A percentile compares a stretch with the other conserved stretches of the same genome.
These are phyloP conservation scores for Calosoma granatense DNA, from an alignment of 1,140 invertebrate genomes.

Conservation along the genomic window DNA sequence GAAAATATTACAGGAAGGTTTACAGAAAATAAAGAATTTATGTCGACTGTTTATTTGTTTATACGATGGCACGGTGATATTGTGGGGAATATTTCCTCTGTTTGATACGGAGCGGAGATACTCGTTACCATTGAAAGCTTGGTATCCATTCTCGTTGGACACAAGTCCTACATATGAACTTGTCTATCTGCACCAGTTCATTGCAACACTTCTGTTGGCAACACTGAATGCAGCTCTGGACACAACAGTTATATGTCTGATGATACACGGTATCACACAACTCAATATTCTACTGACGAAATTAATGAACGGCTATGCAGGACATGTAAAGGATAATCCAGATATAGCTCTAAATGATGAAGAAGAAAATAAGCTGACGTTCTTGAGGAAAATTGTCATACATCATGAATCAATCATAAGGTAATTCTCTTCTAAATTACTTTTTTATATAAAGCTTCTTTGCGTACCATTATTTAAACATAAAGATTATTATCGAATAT, in stretches of 20 bases:
- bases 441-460: too few species aligned
- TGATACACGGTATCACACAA: constrained; percentile 18
- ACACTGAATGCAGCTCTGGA: constrained; percentile 16
- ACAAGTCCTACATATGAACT: constrained; percentile 18
- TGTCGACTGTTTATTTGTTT: constrained; percentile 13
- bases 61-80: constrained; percentile 9
- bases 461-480: too few species aligned
- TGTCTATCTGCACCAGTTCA: constrained; percentile 20
- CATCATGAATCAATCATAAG: not conserved
- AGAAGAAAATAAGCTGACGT: not conserved
- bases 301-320: constrained; percentile 9
- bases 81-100: constrained; percentile 21
- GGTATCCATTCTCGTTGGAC: constrained; percentile 24
- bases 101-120: constrained; percentile 15
- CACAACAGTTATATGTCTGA: constrained; percentile 16
- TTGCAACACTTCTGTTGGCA: constrained; percentile 15
- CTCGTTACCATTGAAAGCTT: constrained; percentile 21
- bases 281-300: constrained; percentile 19
- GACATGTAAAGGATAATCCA: not conserved
- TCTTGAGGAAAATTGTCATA: not conserved
- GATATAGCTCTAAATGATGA: too few species aligned
- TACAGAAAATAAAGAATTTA: constrained; percentile 3
- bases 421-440: too few species aligned
- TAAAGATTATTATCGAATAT: too few species aligned
- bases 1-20: constrained; percentile 2